Base-by-base conservation (phyloP, 2,888 invertebrate species). In the Drosophila peninsularis region DNA sequence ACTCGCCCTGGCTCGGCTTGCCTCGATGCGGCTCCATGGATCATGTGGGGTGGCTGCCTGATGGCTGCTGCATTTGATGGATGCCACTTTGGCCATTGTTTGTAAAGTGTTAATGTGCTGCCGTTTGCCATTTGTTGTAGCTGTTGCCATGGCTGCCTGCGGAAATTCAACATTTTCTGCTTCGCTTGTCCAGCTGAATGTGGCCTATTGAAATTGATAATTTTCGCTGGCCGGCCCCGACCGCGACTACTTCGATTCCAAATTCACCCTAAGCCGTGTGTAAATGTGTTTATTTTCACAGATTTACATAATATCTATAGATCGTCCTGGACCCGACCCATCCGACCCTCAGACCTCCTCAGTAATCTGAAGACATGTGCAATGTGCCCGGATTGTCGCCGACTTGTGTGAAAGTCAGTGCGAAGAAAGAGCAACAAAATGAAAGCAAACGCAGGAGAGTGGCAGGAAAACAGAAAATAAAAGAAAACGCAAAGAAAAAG, bases 61-160 rank as follows among this genome's bases (percentile, higher is more conserved):
- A 50, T 73, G 73, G 52, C 64, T 67, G 75, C 67, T 75, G 78
- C 64, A 73, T 80, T 80, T 88, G 87, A 84, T 86, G 83, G 87
- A 88, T 88, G 82, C 88, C 88, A 85, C 74, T 85, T 80, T 78
- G 76, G 71, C 74, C 72, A 86, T 89, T 89, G 89, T 87, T 89
- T 84, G 88, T 69, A 69, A 86, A 83, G 83, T 83, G 83, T 82
- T 83, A 83, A 83, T 83, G 83, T 86, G 88, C 62, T 75, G 80
- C 69, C 55, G 64, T 60, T 57, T 56, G 44, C 56, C 67, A 36
- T 56, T 57, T 36, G n/a, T 17, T 83, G 80, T 53, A 41, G 55
- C 44, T 39, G 45, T 37, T 64, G 57, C 49, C 44, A 37, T 52
- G 55, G 54, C 47, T 52, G 44, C 44, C 65, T 78, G 75, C 84